Conservation (phyloP, 2,113 vertebrate genomes). For the Cyanoramphus novaezelandiae region DNA sequence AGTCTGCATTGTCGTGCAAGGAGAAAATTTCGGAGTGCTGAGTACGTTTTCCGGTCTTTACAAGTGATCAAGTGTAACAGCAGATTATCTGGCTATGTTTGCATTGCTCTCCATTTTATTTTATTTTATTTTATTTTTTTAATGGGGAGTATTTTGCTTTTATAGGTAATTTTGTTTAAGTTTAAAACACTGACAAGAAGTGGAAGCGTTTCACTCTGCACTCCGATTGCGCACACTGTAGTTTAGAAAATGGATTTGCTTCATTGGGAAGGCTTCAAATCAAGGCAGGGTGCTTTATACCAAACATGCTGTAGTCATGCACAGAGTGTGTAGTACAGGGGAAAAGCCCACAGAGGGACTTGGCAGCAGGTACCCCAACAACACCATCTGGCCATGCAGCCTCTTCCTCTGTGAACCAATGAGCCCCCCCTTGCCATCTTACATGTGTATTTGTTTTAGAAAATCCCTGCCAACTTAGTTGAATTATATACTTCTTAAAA, state of each 20-base stretch:
- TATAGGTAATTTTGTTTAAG: background rate
- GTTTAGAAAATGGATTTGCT: background rate
- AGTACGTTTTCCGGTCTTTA: background rate
- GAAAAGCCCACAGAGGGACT: background rate
- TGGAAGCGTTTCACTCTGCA: background rate
- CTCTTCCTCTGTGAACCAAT: background rate
- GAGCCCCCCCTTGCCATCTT: fast-evolving
- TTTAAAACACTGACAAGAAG: background rate
- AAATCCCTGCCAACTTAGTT: background rate
- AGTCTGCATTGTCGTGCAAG: background rate
- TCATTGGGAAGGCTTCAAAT: background rate
- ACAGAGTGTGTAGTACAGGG: too few relatives aligned
- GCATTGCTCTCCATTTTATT: background rate
- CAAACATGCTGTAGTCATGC: too few relatives aligned
- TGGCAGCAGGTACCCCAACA: background rate
- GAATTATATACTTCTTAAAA: background rate
- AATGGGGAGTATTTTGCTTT: background rate
- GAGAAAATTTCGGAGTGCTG: background rate
- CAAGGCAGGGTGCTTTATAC: background rate
- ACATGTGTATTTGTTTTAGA: background rate
- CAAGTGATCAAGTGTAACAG: background rate
- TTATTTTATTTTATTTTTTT: background rate
- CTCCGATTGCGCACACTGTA: fast-evolving
- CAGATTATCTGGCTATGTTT: background rate
- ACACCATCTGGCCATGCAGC: background rate